Evolutionary conservation across 2,113 vertebrate species (phyloP).

Genomic region (Aramus guarauna): DNA sequence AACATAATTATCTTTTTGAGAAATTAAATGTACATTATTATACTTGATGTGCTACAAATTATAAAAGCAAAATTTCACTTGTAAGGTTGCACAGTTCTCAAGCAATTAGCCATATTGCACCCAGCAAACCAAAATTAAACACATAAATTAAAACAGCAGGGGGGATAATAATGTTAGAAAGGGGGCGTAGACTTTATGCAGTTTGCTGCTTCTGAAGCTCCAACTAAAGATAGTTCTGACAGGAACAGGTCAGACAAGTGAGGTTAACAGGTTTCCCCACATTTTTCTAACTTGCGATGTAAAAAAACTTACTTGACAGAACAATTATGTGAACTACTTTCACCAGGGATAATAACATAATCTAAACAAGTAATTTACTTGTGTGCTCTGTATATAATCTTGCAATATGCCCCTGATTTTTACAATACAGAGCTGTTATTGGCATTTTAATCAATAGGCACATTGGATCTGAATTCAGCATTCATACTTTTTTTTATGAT

Average conservation of each 20-base stretch:
- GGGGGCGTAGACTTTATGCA: background rate
- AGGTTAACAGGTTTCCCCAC: constrained; percentile 31
- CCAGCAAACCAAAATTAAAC: constrained; percentile 76
- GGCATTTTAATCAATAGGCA: background rate
- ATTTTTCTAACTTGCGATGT: background rate
- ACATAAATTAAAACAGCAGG: constrained; percentile 78
- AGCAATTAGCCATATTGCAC: constrained; percentile 74
- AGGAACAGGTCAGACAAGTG: background rate
- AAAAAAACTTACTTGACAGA: constrained; percentile 19
- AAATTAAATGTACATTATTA: constrained; percentile 80
- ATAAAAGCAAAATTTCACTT: constrained; percentile 71
- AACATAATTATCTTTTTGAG: constrained; percentile 76
- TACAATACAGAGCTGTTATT: background rate
- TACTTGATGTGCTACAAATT: constrained; percentile 74
- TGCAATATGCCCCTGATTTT: background rate
- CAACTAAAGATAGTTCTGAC: constrained; percentile 12
- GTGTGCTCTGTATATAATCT: background rate
- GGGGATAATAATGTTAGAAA: constrained; percentile 63
- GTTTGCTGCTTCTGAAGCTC: constrained; percentile 22
- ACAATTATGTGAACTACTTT: background rate
- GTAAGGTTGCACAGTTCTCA: constrained; percentile 66
- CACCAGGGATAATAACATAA: background rate
- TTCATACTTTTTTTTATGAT: background rate
- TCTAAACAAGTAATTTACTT: constrained; percentile 8
- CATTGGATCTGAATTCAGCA: background rate